Evolutionary conservation across 2,888 invertebrate genomes (phyloP), one percentile per base, ranked within the genome.

Genomic region (Brachypterus glaber): DNA sequence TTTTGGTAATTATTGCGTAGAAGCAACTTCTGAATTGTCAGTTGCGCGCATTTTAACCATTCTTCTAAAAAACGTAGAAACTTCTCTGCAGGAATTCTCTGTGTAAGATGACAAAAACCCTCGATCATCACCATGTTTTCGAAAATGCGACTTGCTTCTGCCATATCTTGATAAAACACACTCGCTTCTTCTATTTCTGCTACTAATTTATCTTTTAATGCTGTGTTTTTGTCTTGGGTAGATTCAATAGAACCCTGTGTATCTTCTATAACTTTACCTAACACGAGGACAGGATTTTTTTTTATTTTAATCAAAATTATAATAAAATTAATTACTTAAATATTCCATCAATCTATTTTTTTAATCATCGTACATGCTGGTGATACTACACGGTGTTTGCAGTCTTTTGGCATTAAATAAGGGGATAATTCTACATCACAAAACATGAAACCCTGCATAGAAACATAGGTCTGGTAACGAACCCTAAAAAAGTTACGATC

Each of bases 41-140:
- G 67, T 45, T 74, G 72, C 0, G 69, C 61, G 3, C 63, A 62
- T 53, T 72, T 75, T 9, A 74, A 55, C 74, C 76, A 77, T 43
- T 77, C 75, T 1, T 71, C 72, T 69, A 79, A 70, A 52, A 69
- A 77, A 17, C 49, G 45, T 4, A 64, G 44, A 41, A 69, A 67
- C 46, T 73, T 72, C 55, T 79, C 78, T 0, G 76, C 76, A 0
- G 77, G 74, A 37, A 79, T 76, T 44, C 74, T 65, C 41, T 75
- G 75, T 0, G 76, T 76, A 30, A 77, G 63, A 13, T 66, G 68
- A 50, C 79, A 76, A 4, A 49, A 36, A 1, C 51, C 54, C 15
- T 48, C 50, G 0, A 41, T 43, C 2, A 51, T 64, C 0, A 79
- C 71, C 9, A 67, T 64, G 35, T 69, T 63, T 26, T 75, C 66